Evolutionary conservation across 23 tunicate species (phyloP), one percentile per base, ranked within the genome.

Genomic region (Trididemnum clinides): DNA sequence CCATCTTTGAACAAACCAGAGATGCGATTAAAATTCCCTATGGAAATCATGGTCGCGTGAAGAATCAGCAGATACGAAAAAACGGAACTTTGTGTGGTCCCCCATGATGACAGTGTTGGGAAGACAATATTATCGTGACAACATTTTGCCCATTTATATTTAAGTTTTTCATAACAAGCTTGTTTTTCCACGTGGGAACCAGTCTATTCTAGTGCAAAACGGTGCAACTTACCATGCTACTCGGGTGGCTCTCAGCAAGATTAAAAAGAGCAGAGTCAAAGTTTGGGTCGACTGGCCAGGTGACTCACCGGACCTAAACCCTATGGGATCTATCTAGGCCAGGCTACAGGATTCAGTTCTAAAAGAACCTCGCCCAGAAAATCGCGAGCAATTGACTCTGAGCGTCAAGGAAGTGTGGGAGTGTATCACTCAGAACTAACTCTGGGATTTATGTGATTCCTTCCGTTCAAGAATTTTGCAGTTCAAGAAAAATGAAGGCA

Each of bases 41-140:
- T 59, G 66, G 22, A 15, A 59, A 59, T 59, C 66, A 15, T 59
- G 66, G 66, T 59, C 22, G 66, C 66, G 21, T 25, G 66, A 19
- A 28, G 66, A 3, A 59, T 59, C 66, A 59, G 66, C 66, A 59
- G 66, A 59, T 59, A 59, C 22, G 66, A 28, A 59, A 59, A 59
- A n/a, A 59, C 20, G 20, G 66, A 10, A 10, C 66, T 59, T n/a
- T n/a, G n/a, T n/a, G n/a, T n/a, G n/a, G n/a, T n/a, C n/a, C n/a
- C n/a, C n/a, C 22, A 59, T 28, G 25, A 4, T 3, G 66, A 4
- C 20, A 59, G 22, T 28, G 3, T 25, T 59, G 22, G 22, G 22
- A 19, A 28, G 66, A 59, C 5, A 59, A 28, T 28, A 10, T n/a
- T 59, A 59, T n/a, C 25, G 66, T 28, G 25, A 59, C 5, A 59